Conservation (phyloP, 2,797 vertebrate genomes). For the Vireo griseus region DNA sequence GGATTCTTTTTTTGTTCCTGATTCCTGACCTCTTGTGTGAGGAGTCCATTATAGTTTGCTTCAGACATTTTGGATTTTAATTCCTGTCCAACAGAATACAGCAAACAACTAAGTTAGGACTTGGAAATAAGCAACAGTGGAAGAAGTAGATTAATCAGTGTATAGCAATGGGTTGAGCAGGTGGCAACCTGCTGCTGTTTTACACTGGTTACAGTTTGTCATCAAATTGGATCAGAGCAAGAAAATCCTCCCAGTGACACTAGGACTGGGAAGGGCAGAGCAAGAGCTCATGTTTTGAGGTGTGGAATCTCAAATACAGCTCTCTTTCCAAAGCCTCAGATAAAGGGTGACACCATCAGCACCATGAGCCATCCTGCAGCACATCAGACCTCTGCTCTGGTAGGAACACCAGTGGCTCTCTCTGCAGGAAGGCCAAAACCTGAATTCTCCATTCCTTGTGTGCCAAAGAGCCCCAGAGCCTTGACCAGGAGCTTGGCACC, state of each 20-base stretch:
- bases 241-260: neutral
- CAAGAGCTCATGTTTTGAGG: neutral
- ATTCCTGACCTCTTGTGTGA: neutral
- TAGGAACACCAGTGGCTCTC: neutral
- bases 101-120: neutral
- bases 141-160: neutral
- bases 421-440: neutral
- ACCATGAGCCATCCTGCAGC: neutral
- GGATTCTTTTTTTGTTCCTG: neutral
- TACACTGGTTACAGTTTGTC: neutral
- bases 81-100: neutral
- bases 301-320: neutral
- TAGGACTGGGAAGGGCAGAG: neutral
- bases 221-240: neutral
- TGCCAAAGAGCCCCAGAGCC: neutral
- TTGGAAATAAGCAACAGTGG: neutral
- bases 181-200: neutral
- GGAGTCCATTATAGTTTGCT: neutral
- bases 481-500: neutral
- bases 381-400: neutral
- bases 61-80: neutral
- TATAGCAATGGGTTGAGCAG: neutral
- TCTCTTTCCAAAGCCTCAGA: neutral
- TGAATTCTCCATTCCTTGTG: neutral
- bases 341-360: accelerated